Evolutionary conservation across 1,140 invertebrate species (phyloP).

Genomic region (Zophobas atratus): DNA sequence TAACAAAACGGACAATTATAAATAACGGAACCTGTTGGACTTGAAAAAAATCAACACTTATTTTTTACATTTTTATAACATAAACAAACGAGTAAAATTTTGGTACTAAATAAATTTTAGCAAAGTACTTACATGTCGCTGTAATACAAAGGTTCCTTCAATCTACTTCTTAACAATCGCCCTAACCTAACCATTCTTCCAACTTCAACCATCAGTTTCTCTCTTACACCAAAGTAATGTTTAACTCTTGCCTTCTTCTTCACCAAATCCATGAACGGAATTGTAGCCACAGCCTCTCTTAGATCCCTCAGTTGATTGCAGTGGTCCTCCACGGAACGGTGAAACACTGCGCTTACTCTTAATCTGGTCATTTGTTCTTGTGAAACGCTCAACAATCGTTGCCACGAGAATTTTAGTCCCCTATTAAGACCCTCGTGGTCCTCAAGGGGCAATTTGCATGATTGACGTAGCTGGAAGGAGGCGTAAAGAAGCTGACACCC

Average conservation of each 20-base stretch:
- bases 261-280: conserved; percentile 62
- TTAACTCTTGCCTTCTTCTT: conserved; percentile 65
- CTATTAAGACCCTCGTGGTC: conserved; percentile 72
- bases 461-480: conserved; percentile 80
- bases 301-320: conserved; percentile 74
- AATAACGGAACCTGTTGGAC: no score
- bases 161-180: conserved; percentile 76
- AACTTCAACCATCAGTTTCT: conserved; percentile 80
- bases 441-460: conserved; percentile 78
- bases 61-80: no score
- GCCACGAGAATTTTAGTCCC: conserved; percentile 79
- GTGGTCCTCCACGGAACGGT: conserved; percentile 81
- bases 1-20: no score
- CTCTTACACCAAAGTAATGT: conserved; percentile 75
- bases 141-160: conserved; percentile 75
- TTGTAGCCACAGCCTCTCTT: conserved; percentile 70
- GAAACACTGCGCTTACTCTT: conserved; percentile 83
- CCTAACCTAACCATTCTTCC: conserved; percentile 82
- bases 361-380: conserved; percentile 85
- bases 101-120: neutral
- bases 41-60: no score
- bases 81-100: no score
- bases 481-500: conserved; percentile 84
- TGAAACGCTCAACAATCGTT: conserved; percentile 77
- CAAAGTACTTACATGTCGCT: conserved; percentile 65